Evolutionary conservation across 2,797 vertebrate genomes (phyloP).

Genomic region (Coluber constrictor): DNA sequence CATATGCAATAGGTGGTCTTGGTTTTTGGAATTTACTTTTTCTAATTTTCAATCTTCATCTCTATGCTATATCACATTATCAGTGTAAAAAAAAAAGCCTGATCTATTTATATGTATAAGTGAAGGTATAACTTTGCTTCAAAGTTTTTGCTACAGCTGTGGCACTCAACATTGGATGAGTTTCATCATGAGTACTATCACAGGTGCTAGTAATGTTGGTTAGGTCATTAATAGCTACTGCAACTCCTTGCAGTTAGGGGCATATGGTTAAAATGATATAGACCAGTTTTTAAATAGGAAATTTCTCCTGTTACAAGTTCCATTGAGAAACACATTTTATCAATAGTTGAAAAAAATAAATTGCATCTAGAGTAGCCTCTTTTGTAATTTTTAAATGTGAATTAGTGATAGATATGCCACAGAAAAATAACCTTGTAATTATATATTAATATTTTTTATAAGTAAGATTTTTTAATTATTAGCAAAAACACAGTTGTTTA

Average conservation of each 20-base stretch:
- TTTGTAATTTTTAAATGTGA: constrained; percentile 14
- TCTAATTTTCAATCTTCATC: constrained; percentile 36
- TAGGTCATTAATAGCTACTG: constrained; percentile 26
- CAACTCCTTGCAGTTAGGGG: constrained; percentile 36
- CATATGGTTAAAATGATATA: constrained; percentile 15
- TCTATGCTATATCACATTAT: constrained; percentile 49
- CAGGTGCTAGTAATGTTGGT: constrained; percentile 71
- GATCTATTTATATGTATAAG: constrained; percentile 39
- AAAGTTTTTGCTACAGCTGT: constrained; percentile 72
- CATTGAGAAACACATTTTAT: background rate
- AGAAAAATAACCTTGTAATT: background rate
- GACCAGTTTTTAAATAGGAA: background rate
- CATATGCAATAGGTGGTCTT: constrained; percentile 50
- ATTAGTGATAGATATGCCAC: background rate
- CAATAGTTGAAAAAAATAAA: background rate
- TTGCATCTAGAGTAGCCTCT: background rate
- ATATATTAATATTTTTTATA: background rate
- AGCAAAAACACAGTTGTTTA: background rate
- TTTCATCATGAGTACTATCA: constrained; percentile 61
- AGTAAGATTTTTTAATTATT: background rate
- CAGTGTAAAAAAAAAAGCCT: constrained; percentile 20
- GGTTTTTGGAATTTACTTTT: constrained; percentile 42
- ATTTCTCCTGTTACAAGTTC: background rate
- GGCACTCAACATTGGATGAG: constrained; percentile 56
- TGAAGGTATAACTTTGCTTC: constrained; percentile 52